A percentile compares a stretch with the other conserved stretches of the same genome.
Evolutionary conservation across 2,888 invertebrate genomes (phyloP).

Genomic region (Ptycholaimellus sp.): DNA sequence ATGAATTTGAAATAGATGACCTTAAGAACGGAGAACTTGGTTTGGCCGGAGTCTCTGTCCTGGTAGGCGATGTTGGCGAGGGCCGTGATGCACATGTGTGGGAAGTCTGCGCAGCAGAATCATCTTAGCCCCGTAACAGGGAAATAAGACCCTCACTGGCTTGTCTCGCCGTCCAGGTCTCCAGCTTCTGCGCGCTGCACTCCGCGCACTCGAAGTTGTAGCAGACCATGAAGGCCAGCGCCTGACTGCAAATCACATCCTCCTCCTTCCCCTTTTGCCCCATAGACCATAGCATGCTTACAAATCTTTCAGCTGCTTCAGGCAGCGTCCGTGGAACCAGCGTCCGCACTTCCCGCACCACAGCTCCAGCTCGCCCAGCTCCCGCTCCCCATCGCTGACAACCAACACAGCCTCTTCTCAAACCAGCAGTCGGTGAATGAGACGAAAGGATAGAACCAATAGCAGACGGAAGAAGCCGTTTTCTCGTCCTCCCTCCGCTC

Average conservation of each 20-base stretch:
- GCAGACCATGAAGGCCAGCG: slow-evolving; percentile 22
- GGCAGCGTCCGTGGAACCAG: slow-evolving; percentile 21
- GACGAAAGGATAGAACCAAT: too few relatives aligned
- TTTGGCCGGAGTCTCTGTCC: too few relatives aligned
- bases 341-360: slow-evolving; percentile 16
- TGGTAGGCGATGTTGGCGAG: slow-evolving; percentile 18
- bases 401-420: too few relatives aligned
- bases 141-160: slow-evolving; percentile 11
- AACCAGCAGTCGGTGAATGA: too few relatives aligned
- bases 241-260: slow-evolving; percentile 11
- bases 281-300: slow-evolving; percentile 11
- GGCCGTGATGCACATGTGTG: slow-evolving; percentile 23
- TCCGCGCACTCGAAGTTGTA: slow-evolving; percentile 19
- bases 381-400: slow-evolving; percentile 17
- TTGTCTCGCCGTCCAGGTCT: slow-evolving; percentile 17
- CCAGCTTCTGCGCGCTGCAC: slow-evolving; percentile 13
- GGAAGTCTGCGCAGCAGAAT: slow-evolving; percentile 12
- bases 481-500: too few relatives aligned
- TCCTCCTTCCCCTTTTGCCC: too few relatives aligned
- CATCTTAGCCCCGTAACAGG: too few relatives aligned
- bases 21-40: too few relatives aligned
- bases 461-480: too few relatives aligned
- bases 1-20: too few relatives aligned
- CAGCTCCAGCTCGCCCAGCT: slow-evolving; percentile 17
- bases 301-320: slow-evolving; percentile 18